Base-by-base conservation (phyloP, 64 coral and sea anemone genomes). In the Porites australiensis region DNA sequence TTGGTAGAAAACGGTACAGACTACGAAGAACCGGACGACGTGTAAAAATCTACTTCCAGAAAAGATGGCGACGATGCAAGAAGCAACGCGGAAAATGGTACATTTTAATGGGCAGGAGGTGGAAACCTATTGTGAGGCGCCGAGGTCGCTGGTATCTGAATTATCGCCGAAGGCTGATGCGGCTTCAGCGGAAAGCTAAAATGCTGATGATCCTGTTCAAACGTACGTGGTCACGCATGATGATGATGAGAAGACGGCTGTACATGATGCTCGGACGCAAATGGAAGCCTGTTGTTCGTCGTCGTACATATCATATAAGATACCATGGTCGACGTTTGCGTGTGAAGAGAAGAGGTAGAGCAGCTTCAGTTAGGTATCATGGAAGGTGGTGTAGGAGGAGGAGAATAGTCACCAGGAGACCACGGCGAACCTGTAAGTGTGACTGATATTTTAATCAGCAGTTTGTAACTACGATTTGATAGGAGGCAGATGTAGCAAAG, bases 31-130 rank as follows among this genome's bases (percentile, higher is more conserved):
- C 7, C 44, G 81, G 63, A 7, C 81, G 81, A 4, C 44, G 45
- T 20, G 81, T 84, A 9, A 84, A 84, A 68, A 68, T 84, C 10
- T 84, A 51, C 64, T 84, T 52, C 62, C 20, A 23, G 19, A 84
- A 45, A 48, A 9, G 58, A 84, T 84, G 81, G 81, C 81, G 63
- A 50, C 64, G 3, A 22, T 51, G 63, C 23, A 84, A 67, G 51
- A 84, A 84, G 16, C 47, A 20, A n/a, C 44, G 44, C 37, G 81
- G 63, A 15, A 68, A 13, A 19, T 84, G 81, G 81, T 84, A 48
- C 81, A 67, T 84, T 10, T 23, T 14, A 18, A n/a, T 68, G 18
- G 62, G 62, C 15, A 69, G 62, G 47, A 47, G 12, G 19, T 84
- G 81, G 81, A 68, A 84, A 13, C 81, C 18, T 51, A 51, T 84